Conservation (phyloP, 2,888 invertebrate genomes). For the Eurytoma californica region DNA sequence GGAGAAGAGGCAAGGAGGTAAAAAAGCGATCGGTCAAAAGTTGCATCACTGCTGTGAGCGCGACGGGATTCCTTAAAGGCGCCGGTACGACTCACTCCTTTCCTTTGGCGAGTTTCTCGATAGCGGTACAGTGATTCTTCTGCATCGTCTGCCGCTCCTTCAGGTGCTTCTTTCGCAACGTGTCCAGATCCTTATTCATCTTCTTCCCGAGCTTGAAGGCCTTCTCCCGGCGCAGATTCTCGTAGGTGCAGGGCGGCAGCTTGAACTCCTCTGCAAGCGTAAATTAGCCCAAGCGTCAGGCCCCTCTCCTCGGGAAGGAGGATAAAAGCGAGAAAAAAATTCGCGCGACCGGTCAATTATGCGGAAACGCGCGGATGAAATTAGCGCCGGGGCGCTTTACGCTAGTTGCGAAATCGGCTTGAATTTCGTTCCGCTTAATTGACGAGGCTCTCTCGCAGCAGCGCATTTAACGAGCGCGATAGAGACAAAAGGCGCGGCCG, state of each 20-base stretch:
- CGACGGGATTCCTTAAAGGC: not conserved
- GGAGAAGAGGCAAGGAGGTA: not conserved
- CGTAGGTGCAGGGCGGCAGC: constrained; percentile 75
- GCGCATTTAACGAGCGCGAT: constrained; percentile 14
- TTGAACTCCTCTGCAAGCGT: constrained; percentile 64
- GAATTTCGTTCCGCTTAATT: constrained; percentile 23
- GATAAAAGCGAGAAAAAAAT: too few species aligned
- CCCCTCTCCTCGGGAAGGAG: too few species aligned
- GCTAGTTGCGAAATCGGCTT: too few species aligned
- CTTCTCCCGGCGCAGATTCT: constrained; percentile 77
- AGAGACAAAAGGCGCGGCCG: constrained; percentile 10
- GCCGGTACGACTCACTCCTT: constrained; percentile 75
- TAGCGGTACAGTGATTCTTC: constrained; percentile 77
- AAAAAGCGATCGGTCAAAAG: constrained; percentile 22
- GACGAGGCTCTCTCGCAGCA: constrained; percentile 18
- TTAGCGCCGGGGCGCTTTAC: too few species aligned
- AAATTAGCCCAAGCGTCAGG: not conserved
- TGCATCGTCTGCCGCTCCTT: constrained; percentile 80
- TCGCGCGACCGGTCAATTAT: too few species aligned
- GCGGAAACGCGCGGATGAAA: too few species aligned
- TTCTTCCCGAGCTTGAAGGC: constrained; percentile 79
- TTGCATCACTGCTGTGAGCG: constrained; percentile 10
- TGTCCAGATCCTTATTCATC: constrained; percentile 80
- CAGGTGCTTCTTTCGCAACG: constrained; percentile 79
- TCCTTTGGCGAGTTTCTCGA: constrained; percentile 79